Evolutionary conservation across 2,888 invertebrate species (phyloP).

Genomic region (Campaea margaritaria): DNA sequence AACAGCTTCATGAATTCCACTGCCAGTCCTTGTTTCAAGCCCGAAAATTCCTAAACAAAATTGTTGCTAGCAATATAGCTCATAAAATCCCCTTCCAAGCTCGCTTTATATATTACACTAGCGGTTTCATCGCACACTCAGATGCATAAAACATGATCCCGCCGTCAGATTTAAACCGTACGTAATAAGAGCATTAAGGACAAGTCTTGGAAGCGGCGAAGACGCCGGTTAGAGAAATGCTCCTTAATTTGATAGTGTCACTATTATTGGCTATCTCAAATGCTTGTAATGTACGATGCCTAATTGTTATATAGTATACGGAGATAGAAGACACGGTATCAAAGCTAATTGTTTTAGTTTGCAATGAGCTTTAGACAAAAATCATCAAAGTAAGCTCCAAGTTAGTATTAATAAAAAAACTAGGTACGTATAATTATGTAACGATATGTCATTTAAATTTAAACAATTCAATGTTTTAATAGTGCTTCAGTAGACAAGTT

Average conservation of each 20-base stretch:
- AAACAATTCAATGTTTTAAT: too few relatives aligned
- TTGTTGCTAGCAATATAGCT: slow-evolving; percentile 65
- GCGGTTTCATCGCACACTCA: slow-evolving; percentile 79
- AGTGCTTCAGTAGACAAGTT: too few relatives aligned
- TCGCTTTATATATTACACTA: slow-evolving; percentile 75
- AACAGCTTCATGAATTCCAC: slow-evolving; percentile 44
- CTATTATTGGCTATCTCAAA: slow-evolving; percentile 37
- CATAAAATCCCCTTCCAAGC: slow-evolving; percentile 73
- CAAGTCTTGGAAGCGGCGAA: slow-evolving; percentile 59
- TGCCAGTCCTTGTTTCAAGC: slow-evolving; percentile 10
- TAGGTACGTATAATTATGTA: too few relatives aligned
- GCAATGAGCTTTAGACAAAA: too few relatives aligned
- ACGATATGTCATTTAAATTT: too few relatives aligned
- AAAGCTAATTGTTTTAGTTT: too few relatives aligned
- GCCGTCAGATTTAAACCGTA: slow-evolving; percentile 83
- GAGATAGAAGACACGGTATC: too few relatives aligned
- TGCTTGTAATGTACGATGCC: slow-evolving; percentile 14
- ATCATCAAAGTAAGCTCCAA: too few relatives aligned
- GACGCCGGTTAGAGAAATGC: slow-evolving; percentile 51
- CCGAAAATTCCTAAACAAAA: slow-evolving; percentile 65
- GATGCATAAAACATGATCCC: slow-evolving; percentile 84
- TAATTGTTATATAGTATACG: too few relatives aligned
- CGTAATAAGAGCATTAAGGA: slow-evolving; percentile 82
- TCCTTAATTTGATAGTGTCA: slow-evolving; percentile 51
- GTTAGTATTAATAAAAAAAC: too few relatives aligned